Evolutionary conservation across 2,113 vertebrate species (phyloP).

Genomic region (Tringa solitaria): DNA sequence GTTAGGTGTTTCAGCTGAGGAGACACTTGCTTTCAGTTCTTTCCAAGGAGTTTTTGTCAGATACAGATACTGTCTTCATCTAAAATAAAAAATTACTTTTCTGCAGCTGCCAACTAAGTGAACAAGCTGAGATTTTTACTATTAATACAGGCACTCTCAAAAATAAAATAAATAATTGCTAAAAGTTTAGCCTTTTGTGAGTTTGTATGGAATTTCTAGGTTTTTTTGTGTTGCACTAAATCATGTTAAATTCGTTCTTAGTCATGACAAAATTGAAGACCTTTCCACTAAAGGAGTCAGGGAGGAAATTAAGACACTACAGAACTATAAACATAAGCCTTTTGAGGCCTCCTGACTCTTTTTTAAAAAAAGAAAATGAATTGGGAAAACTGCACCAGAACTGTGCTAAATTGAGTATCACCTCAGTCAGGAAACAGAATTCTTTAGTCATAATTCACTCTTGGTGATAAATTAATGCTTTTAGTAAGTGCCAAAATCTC

Average conservation of each 20-base stretch:
- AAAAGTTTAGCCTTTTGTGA: not conserved
- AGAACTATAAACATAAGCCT: not conserved
- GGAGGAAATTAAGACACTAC: not conserved
- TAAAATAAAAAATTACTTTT: not conserved
- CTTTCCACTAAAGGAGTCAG: not conserved
- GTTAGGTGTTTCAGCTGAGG: not conserved
- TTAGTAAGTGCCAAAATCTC: not conserved
- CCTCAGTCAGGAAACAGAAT: not conserved
- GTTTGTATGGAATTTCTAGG: not conserved
- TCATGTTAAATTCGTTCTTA: not conserved
- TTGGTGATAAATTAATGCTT: not conserved
- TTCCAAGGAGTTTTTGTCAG: not conserved
- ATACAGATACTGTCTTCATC: not conserved
- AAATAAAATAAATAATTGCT: not conserved
- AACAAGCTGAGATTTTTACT: not conserved
- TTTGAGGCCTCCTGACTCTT: not conserved
- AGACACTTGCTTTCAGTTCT: not conserved
- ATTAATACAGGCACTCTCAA: not conserved
- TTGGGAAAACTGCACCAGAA: not conserved
- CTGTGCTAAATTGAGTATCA: not conserved
- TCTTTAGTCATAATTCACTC: not conserved
- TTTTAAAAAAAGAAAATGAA: not conserved
- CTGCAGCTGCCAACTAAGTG: not conserved
- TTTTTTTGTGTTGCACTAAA: not conserved
- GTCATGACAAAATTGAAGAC: not conserved